Base-by-base conservation (phyloP, 1,140 invertebrate species). In the Trachymyrmex cornetzi region DNA sequence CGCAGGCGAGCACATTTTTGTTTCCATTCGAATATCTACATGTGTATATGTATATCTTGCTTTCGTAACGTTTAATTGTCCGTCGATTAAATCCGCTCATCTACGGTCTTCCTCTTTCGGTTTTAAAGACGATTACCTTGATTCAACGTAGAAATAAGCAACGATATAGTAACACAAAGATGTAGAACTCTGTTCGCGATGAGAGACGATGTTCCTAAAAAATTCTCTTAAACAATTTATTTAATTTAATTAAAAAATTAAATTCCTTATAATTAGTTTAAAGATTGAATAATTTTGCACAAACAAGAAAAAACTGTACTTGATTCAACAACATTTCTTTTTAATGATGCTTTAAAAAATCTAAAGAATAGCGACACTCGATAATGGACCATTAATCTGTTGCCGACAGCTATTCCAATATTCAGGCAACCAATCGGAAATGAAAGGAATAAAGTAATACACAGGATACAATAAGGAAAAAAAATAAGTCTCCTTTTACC, bases 341-440 rank as follows among this genome's bases (percentile, higher is more conserved):
- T 34, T 0, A 57, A 75, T 75, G 53, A 75, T 34, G n/a, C 53
- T 59, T 75, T 38, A 57, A 59, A 14, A 38, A 75, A 59, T 57
- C 53, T 30, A 38, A 38, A 59, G 27, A 12, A 74, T 34, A 57
- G 71, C n/a, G 53, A 74, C 27, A 22, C 27, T 4, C 12, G 27
- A 59, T 75, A 75, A 75, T 75, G 72, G 72, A 38, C 53, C 72
- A 75, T 59, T 75, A 75, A 75, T 75, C 72, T 75, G 53, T 75
- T 75, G 72, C 30, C 72, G 30, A 75, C 72, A 75, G 53, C n/a
- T 59, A 53, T 75, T 75, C 72, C 53, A 30, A 75, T 75, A 75
- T 75, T 57, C 53, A 59, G n/a, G 72, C 30, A 34, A 75, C 53
- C 55, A 59, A 22, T 59, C 30, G 27, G 27, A 59, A 75, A 9